phyloP scores from a whole-genome alignment of 2,797 vertebrate genomes.

The Propithecus deckenii region DNA sequence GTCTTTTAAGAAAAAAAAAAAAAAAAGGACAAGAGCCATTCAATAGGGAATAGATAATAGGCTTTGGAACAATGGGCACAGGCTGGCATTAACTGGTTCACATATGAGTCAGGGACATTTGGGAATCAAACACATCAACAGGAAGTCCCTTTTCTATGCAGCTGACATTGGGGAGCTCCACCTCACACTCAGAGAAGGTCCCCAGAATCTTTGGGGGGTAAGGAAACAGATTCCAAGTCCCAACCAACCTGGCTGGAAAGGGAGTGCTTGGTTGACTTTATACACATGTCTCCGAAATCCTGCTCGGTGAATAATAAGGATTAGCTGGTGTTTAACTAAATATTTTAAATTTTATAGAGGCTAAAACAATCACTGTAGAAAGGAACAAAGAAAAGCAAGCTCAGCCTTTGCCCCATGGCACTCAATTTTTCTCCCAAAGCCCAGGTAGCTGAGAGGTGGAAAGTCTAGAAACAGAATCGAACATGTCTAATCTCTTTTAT shows the following conservation, averaged over 20 bases:
- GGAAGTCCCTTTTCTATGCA: background rate
- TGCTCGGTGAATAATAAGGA: background rate
- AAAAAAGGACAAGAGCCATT: background rate
- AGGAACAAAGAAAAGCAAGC: background rate
- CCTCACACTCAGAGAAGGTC: background rate
- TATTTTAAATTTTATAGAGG: background rate
- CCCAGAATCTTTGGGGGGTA: background rate
- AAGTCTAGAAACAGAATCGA: conserved; percentile 63
- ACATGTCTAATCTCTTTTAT: conserved; percentile 69
- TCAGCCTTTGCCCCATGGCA: background rate
- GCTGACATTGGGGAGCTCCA: background rate
- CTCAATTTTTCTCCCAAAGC: background rate
- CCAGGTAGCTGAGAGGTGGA: background rate
- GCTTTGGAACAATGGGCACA: background rate
- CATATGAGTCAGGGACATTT: background rate
- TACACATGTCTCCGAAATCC: background rate
- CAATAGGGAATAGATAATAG: background rate
- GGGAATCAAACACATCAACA: background rate
- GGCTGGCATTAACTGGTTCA: background rate
- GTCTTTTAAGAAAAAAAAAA: background rate
- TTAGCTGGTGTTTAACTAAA: background rate
- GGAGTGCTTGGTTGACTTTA: background rate
- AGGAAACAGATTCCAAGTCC: background rate
- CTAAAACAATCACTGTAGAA: background rate
- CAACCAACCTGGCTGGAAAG: background rate